Percentiles rank a stretch among this genome's conserved stretches.
Evolutionary conservation across 2,888 invertebrate species (phyloP).

Genomic region (Pristionchus maxplancki): DNA sequence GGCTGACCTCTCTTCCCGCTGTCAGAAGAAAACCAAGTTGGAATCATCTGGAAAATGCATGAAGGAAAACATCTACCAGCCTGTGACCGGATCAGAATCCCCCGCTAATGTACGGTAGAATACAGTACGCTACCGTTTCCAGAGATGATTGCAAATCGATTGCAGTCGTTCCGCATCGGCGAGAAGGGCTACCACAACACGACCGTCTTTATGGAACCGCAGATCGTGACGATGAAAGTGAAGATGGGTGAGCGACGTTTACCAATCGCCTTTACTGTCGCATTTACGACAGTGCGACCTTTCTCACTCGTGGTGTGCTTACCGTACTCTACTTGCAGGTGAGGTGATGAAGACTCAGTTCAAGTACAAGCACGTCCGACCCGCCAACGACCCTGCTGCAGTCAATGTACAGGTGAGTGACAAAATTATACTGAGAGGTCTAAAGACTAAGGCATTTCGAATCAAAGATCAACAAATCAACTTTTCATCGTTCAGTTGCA

Average conservation of each 20-base stretch:
- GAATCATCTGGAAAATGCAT: slow-evolving; percentile 27
- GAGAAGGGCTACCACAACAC: slow-evolving; percentile 41
- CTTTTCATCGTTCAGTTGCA: slow-evolving; percentile 22
- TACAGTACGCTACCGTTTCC: background rate
- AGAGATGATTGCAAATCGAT: background rate
- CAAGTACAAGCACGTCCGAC: slow-evolving; percentile 51
- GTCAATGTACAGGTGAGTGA: slow-evolving; percentile 50
- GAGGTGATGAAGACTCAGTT: slow-evolving; percentile 43
- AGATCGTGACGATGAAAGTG: slow-evolving; percentile 45
- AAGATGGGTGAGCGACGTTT: slow-evolving; percentile 50
- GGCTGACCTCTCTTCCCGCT: slow-evolving; percentile 21
- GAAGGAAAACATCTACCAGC: slow-evolving; percentile 43
- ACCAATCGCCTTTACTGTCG: background rate
- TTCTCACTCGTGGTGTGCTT: background rate
- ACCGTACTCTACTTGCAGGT: background rate
- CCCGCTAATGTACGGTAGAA: slow-evolving; percentile 1
- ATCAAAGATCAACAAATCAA: background rate
- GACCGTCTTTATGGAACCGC: slow-evolving; percentile 49
- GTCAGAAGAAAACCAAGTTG: slow-evolving; percentile 39
- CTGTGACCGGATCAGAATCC: slow-evolving; percentile 20
- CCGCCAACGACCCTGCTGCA: slow-evolving; percentile 15
- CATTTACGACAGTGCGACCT: background rate
- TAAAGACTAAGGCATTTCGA: background rate
- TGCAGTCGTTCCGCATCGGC: slow-evolving; percentile 30
- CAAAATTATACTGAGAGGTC: no score